Evolutionary conservation across 2,888 invertebrate genomes (phyloP), one percentile per base, ranked within the genome.

Genomic region (Hymenopus coronatus): DNA sequence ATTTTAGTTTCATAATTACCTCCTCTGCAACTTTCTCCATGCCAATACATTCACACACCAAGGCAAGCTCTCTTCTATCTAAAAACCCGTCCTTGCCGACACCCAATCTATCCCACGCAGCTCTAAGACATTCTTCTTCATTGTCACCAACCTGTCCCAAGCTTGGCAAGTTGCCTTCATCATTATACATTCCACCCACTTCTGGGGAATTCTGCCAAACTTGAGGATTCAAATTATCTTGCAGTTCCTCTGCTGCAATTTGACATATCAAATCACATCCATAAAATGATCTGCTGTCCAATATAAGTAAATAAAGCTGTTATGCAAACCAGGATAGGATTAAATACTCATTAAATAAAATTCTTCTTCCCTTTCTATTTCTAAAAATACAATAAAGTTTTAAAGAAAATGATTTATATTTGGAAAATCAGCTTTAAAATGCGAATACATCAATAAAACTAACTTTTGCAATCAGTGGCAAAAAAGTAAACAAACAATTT

Each of bases 41-140:
- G 89, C 96, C 96, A 90, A 96, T 95, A 90, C 95, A 95, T 91
- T 95, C 94, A 92, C 96, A 96, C 87, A 96, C 95, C 90, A 94
- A 93, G 91, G 94, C 94, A 91, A 96, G 94, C 92, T 96, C 96
- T 87, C 94, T 94, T 91, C 95, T 94, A 92, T 95, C 95, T 89
- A 96, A 94, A 92, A 94, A 95, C 28, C 96, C 96, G 92, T 95
- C 94, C 90, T 94, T 93, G 8, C 95, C 95, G 14, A 96, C 94
- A 9, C 95, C 95, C 88, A 96, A 93, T 90, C 94, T 94, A 91
- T 94, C 94, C 95, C 96, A 96, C 89, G 96, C 95, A 91, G 94
- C 94, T 90, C 95, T 93, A 89, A 96, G 93, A 93, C 95, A 95
- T 91, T 95, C 95, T 92, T 95, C 94, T 88, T 94, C 94, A 88